Evolutionary conservation across 2,797 vertebrate genomes (phyloP).

Genomic region (Lithobates sylvaticus): DNA sequence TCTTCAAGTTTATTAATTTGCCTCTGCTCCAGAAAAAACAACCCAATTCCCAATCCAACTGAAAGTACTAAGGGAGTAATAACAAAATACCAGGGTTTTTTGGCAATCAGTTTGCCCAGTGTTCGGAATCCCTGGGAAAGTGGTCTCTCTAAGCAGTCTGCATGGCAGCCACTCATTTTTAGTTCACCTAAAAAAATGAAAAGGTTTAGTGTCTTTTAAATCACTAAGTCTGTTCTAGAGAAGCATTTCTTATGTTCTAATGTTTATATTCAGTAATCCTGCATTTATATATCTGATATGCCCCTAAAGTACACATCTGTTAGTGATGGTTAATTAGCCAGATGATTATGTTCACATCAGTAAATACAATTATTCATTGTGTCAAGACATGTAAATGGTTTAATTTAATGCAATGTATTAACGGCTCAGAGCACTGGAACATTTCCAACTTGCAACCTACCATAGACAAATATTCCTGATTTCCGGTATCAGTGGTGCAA

Average conservation of each 20-base stretch:
- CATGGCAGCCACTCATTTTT: slow-evolving; percentile 68
- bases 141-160: slow-evolving; percentile 73
- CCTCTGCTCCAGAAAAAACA: slow-evolving; percentile 71
- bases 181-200: background rate
- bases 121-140: slow-evolving; percentile 68
- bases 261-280: background rate
- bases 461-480: slow-evolving; percentile 32
- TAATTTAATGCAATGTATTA: background rate
- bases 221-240: background rate
- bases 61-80: slow-evolving; percentile 71
- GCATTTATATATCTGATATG: slow-evolving; percentile 47
- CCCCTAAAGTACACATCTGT: background rate
- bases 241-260: background rate
- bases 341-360: background rate
- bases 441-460: background rate
- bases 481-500: background rate
- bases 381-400: slow-evolving; percentile 6
- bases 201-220: background rate
- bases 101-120: slow-evolving; percentile 74
- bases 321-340: slow-evolving; percentile 65
- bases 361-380: slow-evolving; percentile 51
- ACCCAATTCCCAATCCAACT: slow-evolving; percentile 73
- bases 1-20: slow-evolving; percentile 74
- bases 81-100: slow-evolving; percentile 78
- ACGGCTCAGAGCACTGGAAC: slow-evolving; percentile 7